Base-by-base conservation (phyloP, 2,113 vertebrate species). In the mouse (Mus musculus) region DNA sequence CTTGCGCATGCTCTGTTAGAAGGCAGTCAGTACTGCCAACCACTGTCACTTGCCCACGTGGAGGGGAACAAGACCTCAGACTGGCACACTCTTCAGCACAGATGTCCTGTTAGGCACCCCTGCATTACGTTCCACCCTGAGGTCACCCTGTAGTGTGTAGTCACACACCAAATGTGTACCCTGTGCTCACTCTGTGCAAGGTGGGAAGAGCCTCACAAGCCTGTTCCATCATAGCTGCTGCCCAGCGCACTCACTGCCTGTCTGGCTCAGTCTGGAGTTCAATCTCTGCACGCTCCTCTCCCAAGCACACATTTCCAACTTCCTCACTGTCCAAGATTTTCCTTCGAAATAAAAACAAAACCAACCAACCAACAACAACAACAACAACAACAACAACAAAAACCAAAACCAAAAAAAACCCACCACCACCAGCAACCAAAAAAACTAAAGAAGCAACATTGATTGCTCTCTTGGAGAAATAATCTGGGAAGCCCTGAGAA, bases 211-310 rank as follows among this genome's bases (percentile, higher is more conserved):
- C 12, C 42, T 6, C 14, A 39, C 92, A 26, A 20, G 28, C 30
- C 33, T 42, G 2, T 19, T 19, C 11, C 3, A 14, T 5, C 36
- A 0, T 11, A n/a, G 59, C 4, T 2, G 46, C 9, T 7, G 4
- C 17, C 39, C 4, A 17, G 11, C 3, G 59, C 17, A 59, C 5
- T 7, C 17, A 20, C 30, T 24, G 54, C n/a, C 33, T 8, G 49
- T 46, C 24, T 39, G 59, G 19, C 30, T 90, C 75, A 16, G 61
- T 26, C 30, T 19, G 33, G 12, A 11, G 20, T 12, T 39, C 26
- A 19, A 22, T 26, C 42, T n/a, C n/a, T 39, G 5, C 28, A n/a
- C 28, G 24, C 46, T 52, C 61, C 22, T 59, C 19, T 65, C 28
- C 39, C 12, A 4, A 19, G 30, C 46, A 54, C 20, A 80, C 10